phyloP scores from a whole-genome alignment of 2,888 invertebrate genomes.

The Ormyrus thymus region DNA sequence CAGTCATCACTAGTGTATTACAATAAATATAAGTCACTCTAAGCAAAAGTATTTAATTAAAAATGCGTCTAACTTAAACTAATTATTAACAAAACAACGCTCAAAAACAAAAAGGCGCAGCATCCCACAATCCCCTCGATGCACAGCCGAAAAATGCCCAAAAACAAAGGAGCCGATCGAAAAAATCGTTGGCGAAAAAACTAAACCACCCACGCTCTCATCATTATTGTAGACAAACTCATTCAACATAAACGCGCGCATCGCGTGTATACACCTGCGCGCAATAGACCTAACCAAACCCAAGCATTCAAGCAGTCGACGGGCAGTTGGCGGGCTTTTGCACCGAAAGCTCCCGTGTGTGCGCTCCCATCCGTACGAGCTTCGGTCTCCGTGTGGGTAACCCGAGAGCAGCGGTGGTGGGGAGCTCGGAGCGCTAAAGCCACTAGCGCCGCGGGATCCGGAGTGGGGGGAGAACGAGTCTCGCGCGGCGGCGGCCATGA shows the following conservation, averaged over 20 bases:
- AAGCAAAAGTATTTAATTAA: background rate
- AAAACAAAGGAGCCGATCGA: background rate
- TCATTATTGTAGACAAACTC: slow-evolving; percentile 34
- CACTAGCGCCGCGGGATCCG: slow-evolving; percentile 33
- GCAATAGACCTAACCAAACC: slow-evolving; percentile 46
- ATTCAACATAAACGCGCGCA: slow-evolving; percentile 31
- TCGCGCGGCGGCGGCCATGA: slow-evolving; percentile 70
- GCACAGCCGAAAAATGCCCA: background rate
- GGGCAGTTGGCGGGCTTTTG: slow-evolving; percentile 29
- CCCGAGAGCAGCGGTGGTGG: background rate
- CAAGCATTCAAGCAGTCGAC: slow-evolving; percentile 35
- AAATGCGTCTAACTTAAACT: background rate
- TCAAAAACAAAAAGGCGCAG: background rate
- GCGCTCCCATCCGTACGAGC: background rate
- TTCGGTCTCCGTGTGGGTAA: background rate
- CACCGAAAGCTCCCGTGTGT: slow-evolving; percentile 1
- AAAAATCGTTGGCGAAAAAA: slow-evolving; percentile 8
- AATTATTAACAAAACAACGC: background rate
- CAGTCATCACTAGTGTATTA: background rate
- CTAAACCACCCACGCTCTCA: background rate
- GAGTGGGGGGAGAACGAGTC: slow-evolving; percentile 32
- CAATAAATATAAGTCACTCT: no score
- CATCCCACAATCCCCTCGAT: background rate
- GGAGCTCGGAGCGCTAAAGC: slow-evolving; percentile 8
- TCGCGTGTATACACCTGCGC: slow-evolving; percentile 37